Evolutionary conservation across 2,888 invertebrate species (phyloP).

Genomic region (Plagiodera versicolora): DNA sequence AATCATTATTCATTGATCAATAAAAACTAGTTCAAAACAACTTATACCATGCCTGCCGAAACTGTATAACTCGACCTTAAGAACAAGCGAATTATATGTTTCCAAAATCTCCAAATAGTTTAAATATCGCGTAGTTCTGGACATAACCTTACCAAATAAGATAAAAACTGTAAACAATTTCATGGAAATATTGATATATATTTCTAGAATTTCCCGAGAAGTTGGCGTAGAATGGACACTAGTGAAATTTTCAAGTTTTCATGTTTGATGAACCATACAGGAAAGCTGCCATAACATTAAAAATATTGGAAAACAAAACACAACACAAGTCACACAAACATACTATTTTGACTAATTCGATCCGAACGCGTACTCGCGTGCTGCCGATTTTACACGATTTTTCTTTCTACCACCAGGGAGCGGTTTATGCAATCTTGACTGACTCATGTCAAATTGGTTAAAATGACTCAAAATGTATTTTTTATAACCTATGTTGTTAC

Average conservation of each 20-base stretch:
- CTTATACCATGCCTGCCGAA: neutral
- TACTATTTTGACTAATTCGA: neutral
- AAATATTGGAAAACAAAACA: neutral
- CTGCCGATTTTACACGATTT: neutral
- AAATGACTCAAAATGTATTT: slow-evolving; percentile 32
- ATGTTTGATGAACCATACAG: neutral
- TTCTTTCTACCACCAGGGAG: neutral
- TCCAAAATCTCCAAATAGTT: neutral
- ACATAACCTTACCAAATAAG: slow-evolving; percentile 29
- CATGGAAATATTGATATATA: no score
- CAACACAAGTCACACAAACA: neutral
- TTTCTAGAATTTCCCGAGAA: no score
- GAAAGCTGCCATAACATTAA: neutral
- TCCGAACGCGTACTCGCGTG: neutral
- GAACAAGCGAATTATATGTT: slow-evolving; percentile 9
- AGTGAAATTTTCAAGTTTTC: neutral
- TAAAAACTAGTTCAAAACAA: slow-evolving; percentile 17
- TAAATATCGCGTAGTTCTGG: slow-evolving; percentile 19
- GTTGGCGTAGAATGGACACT: neutral
- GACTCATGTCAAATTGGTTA: slow-evolving; percentile 32
- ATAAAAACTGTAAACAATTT: no score
- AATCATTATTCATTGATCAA: slow-evolving; percentile 17
- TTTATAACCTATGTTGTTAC: slow-evolving; percentile 19
- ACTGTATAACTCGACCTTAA: slow-evolving; percentile 1
- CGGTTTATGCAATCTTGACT: neutral